Base-by-base conservation (phyloP, 2,888 invertebrate species). In the Trissonchulus latispiculum region DNA sequence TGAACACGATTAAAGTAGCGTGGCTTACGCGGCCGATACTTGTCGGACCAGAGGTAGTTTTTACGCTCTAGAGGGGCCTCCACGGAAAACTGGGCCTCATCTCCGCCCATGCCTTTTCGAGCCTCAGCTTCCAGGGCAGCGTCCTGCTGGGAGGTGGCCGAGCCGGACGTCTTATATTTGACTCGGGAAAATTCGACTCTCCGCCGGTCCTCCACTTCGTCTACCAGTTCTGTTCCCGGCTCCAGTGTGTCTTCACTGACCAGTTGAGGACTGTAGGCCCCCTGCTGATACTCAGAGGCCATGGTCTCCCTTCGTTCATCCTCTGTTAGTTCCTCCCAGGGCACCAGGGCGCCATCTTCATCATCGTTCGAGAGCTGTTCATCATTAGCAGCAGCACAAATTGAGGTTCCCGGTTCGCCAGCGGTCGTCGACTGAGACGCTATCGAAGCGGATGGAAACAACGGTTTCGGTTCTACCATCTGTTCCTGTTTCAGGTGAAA, bases 1-100 rank as follows among this genome's bases (percentile, higher is more conserved):
- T 87, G 86, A 3, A 88, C 88, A 75, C 88, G 84, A 87, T 99
- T 99, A 86, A 99, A 96, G 86, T 99, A 99, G 31, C 97, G 86
- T 0, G 99, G 99, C 83, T 99, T 99, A 68, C 97, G 86, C 0
- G 99, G 99, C 18, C 97, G 86, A 84, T 97, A 99, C 85, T 97
- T 99, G 85, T 99, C 97, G 0, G 95, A 94, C 94, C 97, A 97
- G 36, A 93, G 85, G 81, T 93, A 92, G 15, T 92, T 90, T 85
- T 92, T 91, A 75, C 90, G 90, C 79, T 93, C 92, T 77, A 95
- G 84, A 36, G 90, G 88, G 75, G 82, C 91, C 89, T 87, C 96
- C 92, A 67, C 80, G 1, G 78, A 75, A 76, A 82, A 81, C 81
- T 90, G 89, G 0, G 90, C 93, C 85, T 95, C 95, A 80, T 93